A percentile compares a stretch with the other conserved stretches of the same genome.
Evolutionary conservation across 2,113 vertebrate species (phyloP).

Genomic region (Thalassoma bifasciatum): DNA sequence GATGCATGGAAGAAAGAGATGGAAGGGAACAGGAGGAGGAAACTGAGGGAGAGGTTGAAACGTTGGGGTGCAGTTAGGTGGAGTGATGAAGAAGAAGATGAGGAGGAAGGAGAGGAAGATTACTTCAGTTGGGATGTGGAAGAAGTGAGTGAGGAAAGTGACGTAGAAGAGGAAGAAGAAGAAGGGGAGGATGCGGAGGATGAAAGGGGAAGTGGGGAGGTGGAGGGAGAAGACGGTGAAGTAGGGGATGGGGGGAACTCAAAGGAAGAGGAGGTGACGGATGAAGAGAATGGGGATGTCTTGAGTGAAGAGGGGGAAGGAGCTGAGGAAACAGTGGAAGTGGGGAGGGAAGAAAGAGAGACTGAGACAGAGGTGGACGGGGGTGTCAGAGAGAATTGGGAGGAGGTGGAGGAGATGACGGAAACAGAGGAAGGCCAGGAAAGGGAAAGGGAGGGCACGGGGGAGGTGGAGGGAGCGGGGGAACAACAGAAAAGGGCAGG

Average conservation of each 20-base stretch:
- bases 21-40: conserved; percentile 32
- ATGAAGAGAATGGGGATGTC: not conserved
- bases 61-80: not conserved
- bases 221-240: not conserved
- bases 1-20: conserved; percentile 34
- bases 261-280: no score
- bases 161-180: not conserved
- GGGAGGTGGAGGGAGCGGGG: not conserved
- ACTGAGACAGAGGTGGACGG: no score
- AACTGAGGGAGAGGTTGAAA: conserved; percentile 22
- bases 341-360: not conserved
- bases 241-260: not conserved
- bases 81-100: not conserved
- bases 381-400: not conserved
- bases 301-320: not conserved
- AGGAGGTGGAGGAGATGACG: not conserved
- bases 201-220: no score
- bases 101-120: not conserved
- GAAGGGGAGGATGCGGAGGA: not conserved
- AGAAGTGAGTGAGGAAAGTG: no score
- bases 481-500: not conserved
- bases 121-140: not conserved
- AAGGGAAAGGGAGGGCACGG: not conserved
- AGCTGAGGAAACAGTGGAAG: not conserved
- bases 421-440: not conserved